Conservation (phyloP, 1,140 invertebrate species). For the Sitophilus oryzae region DNA sequence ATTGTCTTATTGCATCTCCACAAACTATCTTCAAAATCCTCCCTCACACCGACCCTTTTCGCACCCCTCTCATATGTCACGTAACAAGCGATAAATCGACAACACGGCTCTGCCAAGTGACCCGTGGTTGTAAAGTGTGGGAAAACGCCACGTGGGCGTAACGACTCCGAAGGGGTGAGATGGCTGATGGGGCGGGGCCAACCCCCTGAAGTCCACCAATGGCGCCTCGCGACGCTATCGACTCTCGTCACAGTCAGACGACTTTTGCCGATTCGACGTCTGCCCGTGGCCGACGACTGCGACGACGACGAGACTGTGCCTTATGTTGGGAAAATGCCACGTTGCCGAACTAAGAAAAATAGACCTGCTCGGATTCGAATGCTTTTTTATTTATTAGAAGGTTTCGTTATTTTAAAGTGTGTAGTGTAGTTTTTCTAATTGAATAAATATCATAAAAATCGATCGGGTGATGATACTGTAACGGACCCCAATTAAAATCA, state of each 20-base stretch:
- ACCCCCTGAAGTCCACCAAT: conserved; percentile 13
- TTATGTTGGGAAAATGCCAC: too few species aligned
- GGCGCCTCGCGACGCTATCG: conserved; percentile 7
- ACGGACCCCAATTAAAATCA: too few species aligned
- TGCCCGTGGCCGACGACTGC: conserved; percentile 8
- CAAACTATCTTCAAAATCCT: too few species aligned
- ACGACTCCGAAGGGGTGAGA: conserved; percentile 9
- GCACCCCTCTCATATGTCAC: conserved; percentile 14
- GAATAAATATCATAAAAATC: too few species aligned
- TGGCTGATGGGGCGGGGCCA: conserved; percentile 10
- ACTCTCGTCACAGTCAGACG: conserved; percentile 23
- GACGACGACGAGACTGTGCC: conserved; percentile 12
- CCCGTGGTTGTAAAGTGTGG: conserved; percentile 28
- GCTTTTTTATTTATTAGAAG: too few species aligned
- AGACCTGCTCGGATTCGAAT: too few species aligned
- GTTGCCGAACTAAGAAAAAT: too few species aligned
- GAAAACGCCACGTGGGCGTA: conserved; percentile 23
- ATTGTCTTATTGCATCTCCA: too few species aligned
- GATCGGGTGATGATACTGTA: too few species aligned
- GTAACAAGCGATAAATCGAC: conserved; percentile 24
- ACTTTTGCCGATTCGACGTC: conserved; percentile 25
- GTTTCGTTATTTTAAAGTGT: too few species aligned
- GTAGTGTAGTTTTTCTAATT: too few species aligned
- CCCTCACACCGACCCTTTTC: not conserved
- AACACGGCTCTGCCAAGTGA: conserved; percentile 26